phyloP scores from a whole-genome alignment of 2,797 vertebrate genomes.

The Peromyscus melanophrys region DNA sequence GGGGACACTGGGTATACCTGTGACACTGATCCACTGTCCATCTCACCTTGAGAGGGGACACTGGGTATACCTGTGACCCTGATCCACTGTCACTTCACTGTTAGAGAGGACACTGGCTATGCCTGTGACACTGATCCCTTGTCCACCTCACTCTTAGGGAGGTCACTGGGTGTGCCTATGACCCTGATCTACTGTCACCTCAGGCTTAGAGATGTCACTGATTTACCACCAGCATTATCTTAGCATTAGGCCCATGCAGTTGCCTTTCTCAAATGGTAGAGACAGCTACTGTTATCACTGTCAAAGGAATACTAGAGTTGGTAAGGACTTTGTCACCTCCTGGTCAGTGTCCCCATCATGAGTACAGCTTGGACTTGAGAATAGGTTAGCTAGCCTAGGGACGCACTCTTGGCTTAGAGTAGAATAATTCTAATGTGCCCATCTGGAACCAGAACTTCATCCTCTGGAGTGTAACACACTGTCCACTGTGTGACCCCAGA shows the following conservation, averaged over 20 bases:
- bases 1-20: fast-evolving
- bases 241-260: fast-evolving
- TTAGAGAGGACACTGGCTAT: no score
- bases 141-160: background rate
- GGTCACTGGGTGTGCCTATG: background rate
- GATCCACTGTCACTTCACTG: background rate
- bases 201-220: background rate
- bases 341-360: fast-evolving
- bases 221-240: background rate
- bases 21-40: background rate
- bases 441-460: fast-evolving
- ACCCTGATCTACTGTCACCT: background rate
- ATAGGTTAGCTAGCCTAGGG: background rate
- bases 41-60: background rate
- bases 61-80: background rate
- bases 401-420: no score
- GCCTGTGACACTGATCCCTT: background rate
- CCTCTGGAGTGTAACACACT: no score
- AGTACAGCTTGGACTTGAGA: background rate
- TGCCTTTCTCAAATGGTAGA: no score
- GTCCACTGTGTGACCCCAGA: background rate
- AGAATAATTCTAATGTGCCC: background rate
- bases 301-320: background rate
- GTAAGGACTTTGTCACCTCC: fast-evolving
- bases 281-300: fast-evolving